Percentiles rank a stretch among this genome's conserved stretches.
These are phyloP conservation scores for Tyrophagus putrescentiae DNA, from an alignment of 1,140 invertebrate genomes.

Conservation along the genomic window DNA sequence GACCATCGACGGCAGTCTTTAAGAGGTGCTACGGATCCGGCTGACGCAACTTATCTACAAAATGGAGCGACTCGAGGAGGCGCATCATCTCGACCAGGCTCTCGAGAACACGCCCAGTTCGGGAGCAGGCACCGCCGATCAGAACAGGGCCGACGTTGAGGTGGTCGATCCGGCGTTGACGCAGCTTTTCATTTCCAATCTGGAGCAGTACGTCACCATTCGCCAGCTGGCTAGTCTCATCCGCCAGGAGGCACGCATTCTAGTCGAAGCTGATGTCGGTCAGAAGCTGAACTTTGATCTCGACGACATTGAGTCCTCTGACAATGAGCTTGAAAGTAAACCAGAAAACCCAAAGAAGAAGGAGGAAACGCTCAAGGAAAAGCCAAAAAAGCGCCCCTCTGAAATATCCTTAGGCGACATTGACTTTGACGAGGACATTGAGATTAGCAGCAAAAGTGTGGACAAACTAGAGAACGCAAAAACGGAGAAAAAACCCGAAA, in stretches of 20 bases:
- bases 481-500: no score
- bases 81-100: constrained; percentile 59
- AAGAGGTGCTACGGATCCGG: constrained; percentile 63
- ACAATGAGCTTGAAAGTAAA: constrained; percentile 11
- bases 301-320: no score
- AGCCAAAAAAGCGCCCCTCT: no score
- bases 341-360: no score
- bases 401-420: no score
- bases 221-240: constrained; percentile 59
- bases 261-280: constrained; percentile 39
- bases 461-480: no score
- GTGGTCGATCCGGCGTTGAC: background rate
- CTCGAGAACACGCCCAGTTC: constrained; percentile 42
- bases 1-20: constrained; percentile 62
- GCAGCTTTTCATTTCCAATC: constrained; percentile 3
- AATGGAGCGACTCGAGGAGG: constrained; percentile 52
- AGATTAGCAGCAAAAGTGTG: no score
- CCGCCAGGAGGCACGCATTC: constrained; percentile 57
- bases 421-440: no score
- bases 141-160: background rate
- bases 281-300: constrained; percentile 1
- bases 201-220: constrained; percentile 50
- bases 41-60: constrained; percentile 60
- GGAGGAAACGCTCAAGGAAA: no score
- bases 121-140: background rate